Conservation (phyloP, 2,888 invertebrate genomes). For the Mechanitis mazaeus region DNA sequence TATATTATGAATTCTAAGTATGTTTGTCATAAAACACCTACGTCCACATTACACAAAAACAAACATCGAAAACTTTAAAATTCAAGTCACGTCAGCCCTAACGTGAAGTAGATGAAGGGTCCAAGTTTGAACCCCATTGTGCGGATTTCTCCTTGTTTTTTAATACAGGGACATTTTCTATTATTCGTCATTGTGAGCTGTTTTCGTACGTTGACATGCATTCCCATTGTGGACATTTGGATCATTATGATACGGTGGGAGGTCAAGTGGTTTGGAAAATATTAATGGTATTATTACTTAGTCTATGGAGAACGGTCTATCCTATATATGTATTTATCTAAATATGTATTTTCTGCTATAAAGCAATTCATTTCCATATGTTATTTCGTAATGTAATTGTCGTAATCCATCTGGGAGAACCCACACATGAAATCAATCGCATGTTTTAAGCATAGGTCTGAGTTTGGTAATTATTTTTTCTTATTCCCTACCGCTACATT, state of each 20-base stretch:
- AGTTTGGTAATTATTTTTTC: not conserved
- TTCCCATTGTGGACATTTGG: conserved; percentile 44
- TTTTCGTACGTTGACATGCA: conserved; percentile 69
- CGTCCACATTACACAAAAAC: conserved; percentile 33
- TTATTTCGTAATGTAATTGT: no score
- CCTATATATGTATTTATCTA: not conserved
- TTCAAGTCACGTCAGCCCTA: conserved; percentile 68
- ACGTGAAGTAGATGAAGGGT: conserved; percentile 51
- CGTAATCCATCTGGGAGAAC: not conserved
- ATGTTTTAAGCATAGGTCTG: not conserved
- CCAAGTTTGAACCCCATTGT: conserved; percentile 67
- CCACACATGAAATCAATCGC: not conserved
- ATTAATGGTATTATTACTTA: conserved; percentile 20
- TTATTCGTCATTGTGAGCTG: conserved; percentile 66
- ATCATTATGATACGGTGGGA: conserved; percentile 53
- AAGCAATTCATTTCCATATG: no score
- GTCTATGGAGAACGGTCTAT: not conserved
- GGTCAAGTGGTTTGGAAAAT: conserved; percentile 46
- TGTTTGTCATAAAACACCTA: conserved; percentile 27
- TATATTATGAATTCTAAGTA: not conserved
- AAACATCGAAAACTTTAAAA: conserved; percentile 39
- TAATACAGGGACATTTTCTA: conserved; percentile 70
- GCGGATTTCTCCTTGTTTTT: conserved; percentile 67
- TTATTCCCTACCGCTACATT: conserved; percentile 2
- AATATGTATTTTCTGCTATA: not conserved